A percentile compares a stretch with the other conserved stretches of the same genome.
Evolutionary conservation across 2,113 vertebrate genomes (phyloP).

Genomic region (Rhodinocichla rosea): DNA sequence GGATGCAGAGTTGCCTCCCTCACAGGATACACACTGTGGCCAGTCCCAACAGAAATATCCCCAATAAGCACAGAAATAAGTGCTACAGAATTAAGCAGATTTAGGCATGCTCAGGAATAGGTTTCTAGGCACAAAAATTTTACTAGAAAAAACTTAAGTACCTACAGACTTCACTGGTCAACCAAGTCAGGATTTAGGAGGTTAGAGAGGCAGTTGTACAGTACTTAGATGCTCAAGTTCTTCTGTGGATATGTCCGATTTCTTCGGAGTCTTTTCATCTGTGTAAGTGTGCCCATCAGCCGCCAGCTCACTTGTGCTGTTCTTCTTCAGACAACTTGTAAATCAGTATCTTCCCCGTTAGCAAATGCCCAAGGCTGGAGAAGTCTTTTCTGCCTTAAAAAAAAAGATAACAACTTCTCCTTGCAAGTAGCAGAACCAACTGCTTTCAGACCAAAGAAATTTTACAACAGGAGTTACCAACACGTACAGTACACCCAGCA

Average conservation of each 20-base stretch:
- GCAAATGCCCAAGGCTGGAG: background rate
- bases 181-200: background rate
- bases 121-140: background rate
- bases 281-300: background rate
- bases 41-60: background rate
- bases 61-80: background rate
- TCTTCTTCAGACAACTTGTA: background rate
- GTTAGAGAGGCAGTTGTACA: background rate
- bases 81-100: background rate
- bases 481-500: background rate
- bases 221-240: background rate
- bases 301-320: background rate
- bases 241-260: background rate
- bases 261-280: background rate
- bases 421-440: background rate
- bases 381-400: background rate
- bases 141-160: background rate
- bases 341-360: background rate
- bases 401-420: background rate
- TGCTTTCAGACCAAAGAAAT: background rate
- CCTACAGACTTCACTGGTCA: background rate
- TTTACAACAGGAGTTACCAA: background rate
- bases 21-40: background rate
- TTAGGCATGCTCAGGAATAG: background rate
- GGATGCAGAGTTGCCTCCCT: background rate